These are phyloP conservation scores for Drosophila putrida DNA, from an alignment of 2,888 invertebrate species.

Conservation along the genomic window DNA sequence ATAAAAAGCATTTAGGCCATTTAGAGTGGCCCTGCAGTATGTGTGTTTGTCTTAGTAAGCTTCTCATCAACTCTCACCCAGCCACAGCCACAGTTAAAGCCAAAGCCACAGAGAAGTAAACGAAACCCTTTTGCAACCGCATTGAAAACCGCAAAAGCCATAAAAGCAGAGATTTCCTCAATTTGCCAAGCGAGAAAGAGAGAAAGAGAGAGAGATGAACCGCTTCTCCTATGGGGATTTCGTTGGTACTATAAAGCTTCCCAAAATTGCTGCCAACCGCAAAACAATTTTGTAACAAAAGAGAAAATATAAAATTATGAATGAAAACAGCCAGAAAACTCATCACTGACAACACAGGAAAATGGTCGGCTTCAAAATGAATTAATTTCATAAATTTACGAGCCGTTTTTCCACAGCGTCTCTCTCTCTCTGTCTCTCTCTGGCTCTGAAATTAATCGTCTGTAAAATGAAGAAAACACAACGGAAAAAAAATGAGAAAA, in stretches of 20 bases:
- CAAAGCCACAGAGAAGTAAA: conserved; percentile 33
- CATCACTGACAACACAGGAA: conserved; percentile 43
- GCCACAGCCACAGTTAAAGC: not conserved
- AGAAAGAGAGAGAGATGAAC: not conserved
- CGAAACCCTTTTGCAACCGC: conserved; percentile 61
- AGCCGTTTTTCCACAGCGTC: conserved; percentile 26
- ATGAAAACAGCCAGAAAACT: conserved; percentile 50
- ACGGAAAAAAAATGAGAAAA: conserved; percentile 23
- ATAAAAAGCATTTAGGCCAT: conserved; percentile 76
- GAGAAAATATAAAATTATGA: conserved; percentile 31
- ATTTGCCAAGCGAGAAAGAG: conserved; percentile 35
- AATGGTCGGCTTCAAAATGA: conserved; percentile 61
- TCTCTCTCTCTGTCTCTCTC: conserved; percentile 5
- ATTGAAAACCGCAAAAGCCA: conserved; percentile 69
- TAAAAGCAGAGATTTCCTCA: conserved; percentile 69
- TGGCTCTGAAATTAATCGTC: conserved; percentile 55
- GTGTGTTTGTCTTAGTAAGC: conserved; percentile 1
- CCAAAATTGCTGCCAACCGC: conserved; percentile 62
- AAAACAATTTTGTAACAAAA: conserved; percentile 67
- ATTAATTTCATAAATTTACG: conserved; percentile 67
- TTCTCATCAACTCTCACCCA: conserved; percentile 43
- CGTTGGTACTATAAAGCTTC: conserved; percentile 15
- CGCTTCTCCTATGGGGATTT: not conserved
- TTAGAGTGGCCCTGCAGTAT: conserved; percentile 22
- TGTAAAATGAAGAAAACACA: conserved; percentile 42